These are phyloP conservation scores for Lacerta bilineata DNA, from an alignment of 2,797 vertebrate species.

Conservation along the genomic window DNA sequence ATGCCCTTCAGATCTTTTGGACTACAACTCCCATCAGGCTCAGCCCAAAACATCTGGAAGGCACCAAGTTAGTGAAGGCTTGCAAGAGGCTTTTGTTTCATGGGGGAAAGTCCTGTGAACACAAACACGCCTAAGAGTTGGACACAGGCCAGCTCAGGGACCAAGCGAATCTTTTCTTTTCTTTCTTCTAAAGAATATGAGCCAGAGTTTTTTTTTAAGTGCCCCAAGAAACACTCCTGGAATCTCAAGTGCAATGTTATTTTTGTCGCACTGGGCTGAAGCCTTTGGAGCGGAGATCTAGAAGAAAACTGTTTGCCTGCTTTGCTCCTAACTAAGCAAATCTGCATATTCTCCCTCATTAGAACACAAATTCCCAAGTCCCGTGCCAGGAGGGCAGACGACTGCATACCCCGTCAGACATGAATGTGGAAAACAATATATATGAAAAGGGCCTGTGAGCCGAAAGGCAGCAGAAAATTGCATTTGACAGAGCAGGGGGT, in stretches of 20 bases:
- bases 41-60: neutral
- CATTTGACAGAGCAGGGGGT: neutral
- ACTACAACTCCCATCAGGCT: neutral
- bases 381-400: neutral
- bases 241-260: conserved; percentile 26
- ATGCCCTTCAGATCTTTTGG: too few relatives aligned
- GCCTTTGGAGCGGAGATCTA: neutral
- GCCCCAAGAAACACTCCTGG: conserved; percentile 9
- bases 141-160: neutral
- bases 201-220: conserved; percentile 17
- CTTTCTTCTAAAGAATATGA: neutral
- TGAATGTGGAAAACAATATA: neutral
- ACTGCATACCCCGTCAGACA: neutral
- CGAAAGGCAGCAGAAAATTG: neutral
- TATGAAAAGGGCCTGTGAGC: neutral
- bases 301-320: neutral
- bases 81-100: neutral
- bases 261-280: conserved; percentile 6
- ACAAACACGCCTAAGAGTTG: neutral
- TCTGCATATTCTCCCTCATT: too few relatives aligned
- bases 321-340: neutral
- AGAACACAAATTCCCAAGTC: neutral
- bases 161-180: neutral
- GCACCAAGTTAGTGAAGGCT: neutral
- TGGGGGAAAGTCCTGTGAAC: neutral